Conservation (phyloP, 2,113 vertebrate species). For the Phrynocephalus versicolor region DNA sequence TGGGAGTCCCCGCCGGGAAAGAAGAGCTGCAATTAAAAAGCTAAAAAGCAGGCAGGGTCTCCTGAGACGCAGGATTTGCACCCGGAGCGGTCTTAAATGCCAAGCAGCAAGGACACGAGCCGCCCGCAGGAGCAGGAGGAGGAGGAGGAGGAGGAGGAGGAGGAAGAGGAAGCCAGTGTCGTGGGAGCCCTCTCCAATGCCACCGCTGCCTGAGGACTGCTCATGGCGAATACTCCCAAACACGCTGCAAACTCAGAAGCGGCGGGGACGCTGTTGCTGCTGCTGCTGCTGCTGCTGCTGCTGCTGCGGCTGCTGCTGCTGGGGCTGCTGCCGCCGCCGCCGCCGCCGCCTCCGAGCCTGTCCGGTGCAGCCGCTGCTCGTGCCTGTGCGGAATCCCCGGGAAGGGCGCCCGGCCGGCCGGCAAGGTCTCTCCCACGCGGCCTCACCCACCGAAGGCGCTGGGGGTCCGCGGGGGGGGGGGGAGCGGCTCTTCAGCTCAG, state of each 20-base stretch:
- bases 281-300: conserved; percentile 24
- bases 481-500: conserved; percentile 35
- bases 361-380: too few species aligned
- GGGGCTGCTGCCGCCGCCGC: not conserved
- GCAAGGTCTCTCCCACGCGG: conserved; percentile 10
- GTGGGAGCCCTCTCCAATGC: conserved; percentile 2
- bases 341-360: not conserved
- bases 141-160: not conserved
- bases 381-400: conserved; percentile 31
- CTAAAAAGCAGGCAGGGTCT: not conserved
- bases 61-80: not conserved
- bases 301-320: not conserved
- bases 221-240: conserved; percentile 22
- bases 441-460: not conserved
- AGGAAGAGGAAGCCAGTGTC: not conserved
- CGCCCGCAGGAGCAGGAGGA: not conserved
- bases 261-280: conserved; percentile 21
- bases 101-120: not conserved
- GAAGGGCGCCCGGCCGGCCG: conserved; percentile 37
- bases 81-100: not conserved
- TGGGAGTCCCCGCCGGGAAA: not conserved
- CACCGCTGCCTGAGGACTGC: not conserved
- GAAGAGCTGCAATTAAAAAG: not conserved
- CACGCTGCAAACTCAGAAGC: conserved; percentile 32
- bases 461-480: too few species aligned